phyloP scores from a whole-genome alignment of 2,113 vertebrate genomes.

The Platanista minor region DNA sequence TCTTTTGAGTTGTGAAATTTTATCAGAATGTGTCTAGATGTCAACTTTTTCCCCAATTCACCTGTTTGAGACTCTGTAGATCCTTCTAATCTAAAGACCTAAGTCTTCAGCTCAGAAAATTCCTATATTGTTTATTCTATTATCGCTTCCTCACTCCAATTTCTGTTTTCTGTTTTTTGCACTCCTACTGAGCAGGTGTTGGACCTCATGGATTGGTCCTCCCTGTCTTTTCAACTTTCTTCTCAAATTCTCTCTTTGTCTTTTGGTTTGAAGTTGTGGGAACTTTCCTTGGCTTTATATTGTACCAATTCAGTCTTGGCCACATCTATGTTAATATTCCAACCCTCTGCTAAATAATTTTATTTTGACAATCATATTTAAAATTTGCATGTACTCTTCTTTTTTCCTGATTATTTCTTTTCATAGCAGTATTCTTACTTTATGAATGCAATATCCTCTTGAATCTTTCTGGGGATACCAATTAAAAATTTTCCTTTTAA shows the following conservation, averaged over 20 bases:
- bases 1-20: neutral
- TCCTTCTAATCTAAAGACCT: neutral
- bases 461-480: neutral
- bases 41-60: neutral
- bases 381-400: neutral
- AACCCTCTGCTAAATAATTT: neutral
- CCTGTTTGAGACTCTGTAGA: neutral
- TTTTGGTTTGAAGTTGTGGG: neutral
- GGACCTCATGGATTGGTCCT: neutral
- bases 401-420: neutral
- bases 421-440: neutral
- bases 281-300: neutral
- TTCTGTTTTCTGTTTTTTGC: neutral
- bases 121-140: neutral
- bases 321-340: neutral
- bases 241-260: neutral
- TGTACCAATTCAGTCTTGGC: neutral
- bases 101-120: neutral
- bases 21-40: neutral
- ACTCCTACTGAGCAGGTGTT: neutral
- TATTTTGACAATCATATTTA: neutral
- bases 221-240: neutral
- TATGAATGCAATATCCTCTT: neutral
- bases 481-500: neutral
- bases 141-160: neutral